phyloP scores from a whole-genome alignment of 2,888 invertebrate genomes.

The Cecidostiba fungosa region DNA sequence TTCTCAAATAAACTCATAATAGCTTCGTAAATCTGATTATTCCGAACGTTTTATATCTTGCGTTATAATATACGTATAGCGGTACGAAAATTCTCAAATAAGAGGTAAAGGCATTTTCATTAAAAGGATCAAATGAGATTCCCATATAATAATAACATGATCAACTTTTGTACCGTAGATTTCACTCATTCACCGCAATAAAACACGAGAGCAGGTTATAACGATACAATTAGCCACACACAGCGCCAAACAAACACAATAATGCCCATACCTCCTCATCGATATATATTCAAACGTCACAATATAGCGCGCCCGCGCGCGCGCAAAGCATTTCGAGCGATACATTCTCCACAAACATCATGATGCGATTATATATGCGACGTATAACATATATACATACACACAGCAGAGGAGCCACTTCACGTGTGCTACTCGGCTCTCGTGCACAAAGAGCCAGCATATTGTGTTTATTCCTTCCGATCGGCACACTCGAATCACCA shows the following conservation, averaged over 20 bases:
- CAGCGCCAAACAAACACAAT: background rate
- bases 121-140: no score
- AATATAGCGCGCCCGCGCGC: background rate
- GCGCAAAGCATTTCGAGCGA: background rate
- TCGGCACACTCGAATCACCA: constrained; percentile 34
- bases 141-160: no score
- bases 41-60: background rate
- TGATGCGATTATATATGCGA: background rate
- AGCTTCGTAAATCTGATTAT: background rate
- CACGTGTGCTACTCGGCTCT: background rate
- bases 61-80: no score
- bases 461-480: background rate
- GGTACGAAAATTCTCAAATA: no score
- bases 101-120: no score
- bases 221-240: background rate
- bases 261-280: background rate
- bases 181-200: background rate
- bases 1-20: background rate
- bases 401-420: background rate
- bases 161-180: background rate
- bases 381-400: background rate
- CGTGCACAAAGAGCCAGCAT: background rate
- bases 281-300: constrained; percentile 16
- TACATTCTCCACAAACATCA: background rate
- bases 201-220: no score